Conservation (phyloP, 2,888 invertebrate species). For the Zootermopsis nevadensis region DNA sequence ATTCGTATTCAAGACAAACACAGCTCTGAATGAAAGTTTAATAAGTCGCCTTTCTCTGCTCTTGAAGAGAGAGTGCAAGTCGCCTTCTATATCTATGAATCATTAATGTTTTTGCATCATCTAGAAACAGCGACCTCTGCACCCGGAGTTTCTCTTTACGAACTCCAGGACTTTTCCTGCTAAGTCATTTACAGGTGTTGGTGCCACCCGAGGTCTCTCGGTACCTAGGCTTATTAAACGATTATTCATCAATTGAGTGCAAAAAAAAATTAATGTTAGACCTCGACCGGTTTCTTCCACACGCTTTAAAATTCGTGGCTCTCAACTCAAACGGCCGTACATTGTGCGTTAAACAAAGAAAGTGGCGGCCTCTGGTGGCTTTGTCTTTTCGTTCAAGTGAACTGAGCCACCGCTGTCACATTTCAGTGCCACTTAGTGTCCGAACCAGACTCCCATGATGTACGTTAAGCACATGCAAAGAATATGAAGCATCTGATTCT, state of each 20-base stretch:
- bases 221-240: no score
- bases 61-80: not conserved
- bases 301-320: no score
- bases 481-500: slow-evolving; percentile 5
- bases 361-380: no score
- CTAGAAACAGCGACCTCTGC: not conserved
- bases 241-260: no score
- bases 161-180: no score
- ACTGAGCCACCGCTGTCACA: not conserved
- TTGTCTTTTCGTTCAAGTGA: no score
- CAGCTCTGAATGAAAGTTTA: slow-evolving; percentile 28
- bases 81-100: not conserved
- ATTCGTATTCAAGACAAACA: slow-evolving; percentile 35
- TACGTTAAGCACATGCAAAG: not conserved
- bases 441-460: not conserved
- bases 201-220: no score
- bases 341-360: no score
- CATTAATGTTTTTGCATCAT: slow-evolving; percentile 25
- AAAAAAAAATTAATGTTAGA: no score
- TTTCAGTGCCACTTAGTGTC: not conserved
- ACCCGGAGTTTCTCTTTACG: not conserved
- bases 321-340: no score
- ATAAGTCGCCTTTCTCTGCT: slow-evolving; percentile 8
- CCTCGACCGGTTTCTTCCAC: no score
- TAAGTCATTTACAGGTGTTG: no score